These are phyloP conservation scores for Acanthopagrus latus DNA, from an alignment of 2,797 vertebrate genomes.

Conservation along the genomic window DNA sequence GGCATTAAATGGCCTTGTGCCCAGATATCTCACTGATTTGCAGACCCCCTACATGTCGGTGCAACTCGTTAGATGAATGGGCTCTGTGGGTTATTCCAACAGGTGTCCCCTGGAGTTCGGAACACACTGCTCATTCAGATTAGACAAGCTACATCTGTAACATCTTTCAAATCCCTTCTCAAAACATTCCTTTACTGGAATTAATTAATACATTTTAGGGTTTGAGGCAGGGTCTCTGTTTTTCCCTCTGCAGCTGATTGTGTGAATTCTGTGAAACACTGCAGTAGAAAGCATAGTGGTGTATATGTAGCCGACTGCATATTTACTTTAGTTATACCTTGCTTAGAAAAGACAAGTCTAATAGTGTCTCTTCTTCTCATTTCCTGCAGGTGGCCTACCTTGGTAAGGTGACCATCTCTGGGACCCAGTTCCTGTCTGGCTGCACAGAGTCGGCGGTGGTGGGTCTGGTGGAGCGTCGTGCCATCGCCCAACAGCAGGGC, in stretches of 20 bases:
- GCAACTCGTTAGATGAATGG: neutral
- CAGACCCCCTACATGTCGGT: neutral
- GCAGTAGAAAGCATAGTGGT: neutral
- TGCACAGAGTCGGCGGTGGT: slow-evolving; percentile 97
- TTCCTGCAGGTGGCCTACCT: slow-evolving; percentile 93
- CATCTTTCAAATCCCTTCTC: neutral
- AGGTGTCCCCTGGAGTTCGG: no score
- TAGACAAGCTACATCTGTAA: neutral
- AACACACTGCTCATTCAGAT: no score
- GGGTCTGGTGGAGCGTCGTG: slow-evolving; percentile 92
- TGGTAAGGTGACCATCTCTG: slow-evolving; percentile 94
- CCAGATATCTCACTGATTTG: neutral
- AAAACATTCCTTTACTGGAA: neutral
- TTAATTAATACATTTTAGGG: no score
- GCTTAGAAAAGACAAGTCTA: slow-evolving; percentile 1
- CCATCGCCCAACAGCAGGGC: slow-evolving; percentile 85
- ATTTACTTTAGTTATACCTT: neutral
- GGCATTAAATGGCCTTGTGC: neutral
- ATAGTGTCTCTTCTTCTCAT: slow-evolving; percentile 50
- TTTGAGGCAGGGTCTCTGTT: neutral
- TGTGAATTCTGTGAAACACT: neutral
- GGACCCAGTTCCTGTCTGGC: slow-evolving; percentile 95
- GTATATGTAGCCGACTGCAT: neutral
- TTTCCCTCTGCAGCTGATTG: neutral
- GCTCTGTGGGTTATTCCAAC: neutral